Conservation (phyloP, 1,140 invertebrate genomes). For the Drosophila micromelanica region DNA sequence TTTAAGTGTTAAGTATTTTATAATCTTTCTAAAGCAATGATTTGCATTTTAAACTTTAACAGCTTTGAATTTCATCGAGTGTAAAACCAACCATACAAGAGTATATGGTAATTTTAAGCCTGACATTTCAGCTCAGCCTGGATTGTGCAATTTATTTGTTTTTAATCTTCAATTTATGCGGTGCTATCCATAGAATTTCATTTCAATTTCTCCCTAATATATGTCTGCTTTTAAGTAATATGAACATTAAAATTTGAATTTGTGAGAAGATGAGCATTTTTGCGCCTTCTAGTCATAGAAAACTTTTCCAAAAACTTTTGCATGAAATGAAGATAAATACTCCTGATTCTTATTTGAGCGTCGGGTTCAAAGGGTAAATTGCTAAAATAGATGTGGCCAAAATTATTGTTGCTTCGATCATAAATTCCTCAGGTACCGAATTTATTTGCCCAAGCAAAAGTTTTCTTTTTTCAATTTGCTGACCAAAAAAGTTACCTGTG, state of each 20-base stretch:
- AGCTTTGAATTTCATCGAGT: conserved; percentile 15
- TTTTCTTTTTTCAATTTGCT: conserved; percentile 4
- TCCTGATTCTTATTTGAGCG: neutral
- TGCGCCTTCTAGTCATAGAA: neutral
- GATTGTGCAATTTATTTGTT: conserved; percentile 30
- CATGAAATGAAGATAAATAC: neutral
- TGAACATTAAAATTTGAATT: neutral
- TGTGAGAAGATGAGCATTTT: neutral
- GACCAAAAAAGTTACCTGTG: conserved; percentile 14
- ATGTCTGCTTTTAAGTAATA: neutral
- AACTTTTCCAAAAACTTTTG: neutral
- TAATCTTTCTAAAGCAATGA: neutral
- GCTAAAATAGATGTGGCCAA: conserved; percentile 12
- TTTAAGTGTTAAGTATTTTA: conserved; percentile 15
- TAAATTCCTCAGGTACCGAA: conserved; percentile 21
- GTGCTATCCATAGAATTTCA: conserved; percentile 12
- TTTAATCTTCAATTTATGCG: conserved; percentile 43
- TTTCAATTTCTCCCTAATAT: conserved; percentile 26
- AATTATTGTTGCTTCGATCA: conserved; percentile 34
- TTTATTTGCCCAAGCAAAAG: conserved; percentile 17
- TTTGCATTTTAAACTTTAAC: conserved; percentile 9
- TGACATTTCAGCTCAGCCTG: conserved; percentile 50
- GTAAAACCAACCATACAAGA: conserved; percentile 7
- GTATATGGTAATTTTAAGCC: conserved; percentile 44
- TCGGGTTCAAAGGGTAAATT: conserved; percentile 20